These are phyloP conservation scores for Xestia c-nigrum DNA, from an alignment of 2,888 invertebrate genomes.

Conservation along the genomic window DNA sequence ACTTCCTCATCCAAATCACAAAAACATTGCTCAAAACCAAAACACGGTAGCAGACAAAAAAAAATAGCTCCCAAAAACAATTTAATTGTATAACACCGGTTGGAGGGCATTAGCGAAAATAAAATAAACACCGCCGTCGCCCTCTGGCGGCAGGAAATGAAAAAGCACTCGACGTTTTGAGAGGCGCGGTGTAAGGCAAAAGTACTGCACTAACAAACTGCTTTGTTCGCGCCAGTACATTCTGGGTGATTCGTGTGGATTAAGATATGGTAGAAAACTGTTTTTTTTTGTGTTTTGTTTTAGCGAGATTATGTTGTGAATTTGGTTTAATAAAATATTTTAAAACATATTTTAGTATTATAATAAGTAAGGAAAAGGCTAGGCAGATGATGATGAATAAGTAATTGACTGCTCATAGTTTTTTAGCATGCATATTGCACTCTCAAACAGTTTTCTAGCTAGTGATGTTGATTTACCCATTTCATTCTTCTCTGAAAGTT, in stretches of 20 bases:
- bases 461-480: too few species aligned
- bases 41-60: conserved; percentile 59
- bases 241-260: conserved; percentile 38
- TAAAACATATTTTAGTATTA: not conserved
- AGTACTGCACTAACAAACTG: conserved; percentile 83
- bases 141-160: conserved; percentile 83
- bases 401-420: too few species aligned
- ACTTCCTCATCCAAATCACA: conserved; percentile 39
- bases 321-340: not conserved
- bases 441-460: too few species aligned
- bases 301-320: not conserved
- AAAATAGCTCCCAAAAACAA: conserved; percentile 72
- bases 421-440: too few species aligned
- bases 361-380: not conserved
- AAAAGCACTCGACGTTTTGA: conserved; percentile 77
- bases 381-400: too few species aligned
- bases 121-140: conserved; percentile 76
- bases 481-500: too few species aligned
- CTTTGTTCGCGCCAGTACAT: conserved; percentile 77
- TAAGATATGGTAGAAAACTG: conserved; percentile 36
- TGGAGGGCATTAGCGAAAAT: conserved; percentile 78
- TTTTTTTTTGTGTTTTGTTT: conserved; percentile 6
- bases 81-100: conserved; percentile 78
- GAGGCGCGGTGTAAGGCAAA: conserved; percentile 74
- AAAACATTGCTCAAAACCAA: conserved; percentile 44